phyloP scores from a whole-genome alignment of 1,140 invertebrate species.

The Venustaconcha ellipsiformis region DNA sequence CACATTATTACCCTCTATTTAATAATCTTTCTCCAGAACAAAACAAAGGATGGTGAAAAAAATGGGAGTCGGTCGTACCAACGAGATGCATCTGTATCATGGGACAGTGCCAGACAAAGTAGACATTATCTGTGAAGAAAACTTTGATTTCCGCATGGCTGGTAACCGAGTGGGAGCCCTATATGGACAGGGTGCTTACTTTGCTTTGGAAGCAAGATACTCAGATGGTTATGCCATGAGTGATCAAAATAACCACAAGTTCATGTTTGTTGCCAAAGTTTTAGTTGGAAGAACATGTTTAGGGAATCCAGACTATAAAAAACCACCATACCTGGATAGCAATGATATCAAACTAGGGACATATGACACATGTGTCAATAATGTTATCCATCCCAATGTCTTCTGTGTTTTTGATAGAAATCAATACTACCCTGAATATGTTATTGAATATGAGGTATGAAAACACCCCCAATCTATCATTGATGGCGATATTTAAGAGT shows the following conservation, averaged over 20 bases:
- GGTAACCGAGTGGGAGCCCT: conserved; percentile 34
- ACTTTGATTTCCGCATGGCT: conserved; percentile 42
- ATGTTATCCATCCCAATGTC: conserved; percentile 36
- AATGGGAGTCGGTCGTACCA: conserved; percentile 20
- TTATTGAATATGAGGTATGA: conserved; percentile 39
- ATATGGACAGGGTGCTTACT: conserved; percentile 46
- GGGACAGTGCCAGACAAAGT: conserved; percentile 34
- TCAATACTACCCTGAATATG: conserved; percentile 57
- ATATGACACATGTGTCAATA: conserved; percentile 48
- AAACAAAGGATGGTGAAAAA: conserved; percentile 30
- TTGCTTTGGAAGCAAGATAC: conserved; percentile 39
- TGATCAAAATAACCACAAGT: conserved; percentile 21
- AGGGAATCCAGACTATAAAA: conserved; percentile 24
- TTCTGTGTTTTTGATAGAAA: conserved; percentile 51
- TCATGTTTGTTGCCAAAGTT: conserved; percentile 44
- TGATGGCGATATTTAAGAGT: no score
- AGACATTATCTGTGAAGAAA: conserved; percentile 36
- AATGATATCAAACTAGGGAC: conserved; percentile 21
- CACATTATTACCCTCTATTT: not conserved
- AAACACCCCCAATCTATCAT: no score
- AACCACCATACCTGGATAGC: conserved; percentile 29
- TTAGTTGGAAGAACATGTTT: conserved; percentile 29
- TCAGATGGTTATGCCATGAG: conserved; percentile 37
- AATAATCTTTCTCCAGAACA: conserved; percentile 25
- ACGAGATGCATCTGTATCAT: conserved; percentile 42